Conservation (phyloP, 30 jellyfish, hydroid and myxozoan species). For the Hydra vulgaris region DNA sequence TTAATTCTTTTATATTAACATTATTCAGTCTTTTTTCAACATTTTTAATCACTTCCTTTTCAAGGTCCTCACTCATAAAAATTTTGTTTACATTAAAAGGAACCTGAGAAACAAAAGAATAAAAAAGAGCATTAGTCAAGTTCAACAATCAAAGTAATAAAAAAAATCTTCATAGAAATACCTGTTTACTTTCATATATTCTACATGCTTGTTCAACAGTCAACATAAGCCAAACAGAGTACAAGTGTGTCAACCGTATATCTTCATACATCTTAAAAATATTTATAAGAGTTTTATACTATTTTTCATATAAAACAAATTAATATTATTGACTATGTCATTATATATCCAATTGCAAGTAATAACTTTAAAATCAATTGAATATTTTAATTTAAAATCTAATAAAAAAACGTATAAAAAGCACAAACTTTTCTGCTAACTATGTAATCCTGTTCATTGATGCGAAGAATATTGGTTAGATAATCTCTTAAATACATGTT, state of each 20-base stretch:
- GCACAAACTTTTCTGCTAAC: slow-evolving; percentile 59
- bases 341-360: too few relatives aligned
- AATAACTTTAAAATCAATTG: too few relatives aligned
- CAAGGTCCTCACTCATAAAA: background rate
- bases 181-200: slow-evolving; percentile 28
- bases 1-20: slow-evolving; percentile 22
- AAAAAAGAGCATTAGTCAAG: too few relatives aligned
- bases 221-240: slow-evolving; percentile 53
- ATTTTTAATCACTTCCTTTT: background rate
- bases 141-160: too few relatives aligned
- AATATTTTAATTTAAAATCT: too few relatives aligned
- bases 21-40: slow-evolving; percentile 6
- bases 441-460: slow-evolving; percentile 25
- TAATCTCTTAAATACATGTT: slow-evolving; percentile 31
- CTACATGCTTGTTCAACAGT: slow-evolving; percentile 43
- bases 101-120: too few relatives aligned
- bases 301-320: background rate
- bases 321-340: background rate
- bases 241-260: slow-evolving; percentile 45
- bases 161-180: too few relatives aligned
- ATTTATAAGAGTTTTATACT: background rate
- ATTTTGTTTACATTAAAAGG: background rate
- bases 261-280: slow-evolving; percentile 40
- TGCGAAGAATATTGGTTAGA: slow-evolving; percentile 36
- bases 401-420: too few relatives aligned